Conservation (phyloP, 1,140 invertebrate genomes). For the Eumeta japonica region DNA sequence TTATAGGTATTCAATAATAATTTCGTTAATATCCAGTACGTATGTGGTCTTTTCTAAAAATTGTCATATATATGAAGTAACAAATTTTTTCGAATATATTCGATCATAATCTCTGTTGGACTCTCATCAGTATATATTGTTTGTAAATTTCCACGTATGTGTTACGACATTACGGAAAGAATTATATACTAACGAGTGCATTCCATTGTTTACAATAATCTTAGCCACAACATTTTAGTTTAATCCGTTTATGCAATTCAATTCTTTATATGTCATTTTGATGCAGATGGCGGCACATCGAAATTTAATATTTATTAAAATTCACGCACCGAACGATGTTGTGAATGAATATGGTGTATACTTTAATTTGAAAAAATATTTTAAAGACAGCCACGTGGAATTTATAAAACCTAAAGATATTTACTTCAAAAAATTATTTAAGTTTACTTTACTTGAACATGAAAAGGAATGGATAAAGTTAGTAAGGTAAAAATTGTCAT, state of each 20-base stretch:
- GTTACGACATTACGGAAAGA: no score
- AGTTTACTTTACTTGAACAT: neutral
- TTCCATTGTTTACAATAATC: no score
- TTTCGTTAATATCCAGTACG: no score
- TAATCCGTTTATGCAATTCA: neutral
- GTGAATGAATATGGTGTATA: constrained; percentile 12
- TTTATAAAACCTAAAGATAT: constrained; percentile 8
- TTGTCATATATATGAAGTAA: no score
- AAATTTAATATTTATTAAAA: constrained; percentile 16
- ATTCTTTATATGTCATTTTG: neutral
- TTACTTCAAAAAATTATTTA: neutral
- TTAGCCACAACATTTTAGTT: neutral
- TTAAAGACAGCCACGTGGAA: constrained; percentile 9
- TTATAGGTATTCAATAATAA: no score
- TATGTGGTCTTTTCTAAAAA: no score
- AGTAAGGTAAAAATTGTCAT: constrained; percentile 12
- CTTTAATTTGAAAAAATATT: constrained; percentile 15
- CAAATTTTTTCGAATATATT: no score
- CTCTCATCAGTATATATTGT: no score
- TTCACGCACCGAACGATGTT: constrained; percentile 14
- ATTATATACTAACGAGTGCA: no score
- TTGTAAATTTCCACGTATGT: no score
- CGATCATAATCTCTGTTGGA: no score
- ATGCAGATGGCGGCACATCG: constrained; percentile 10
- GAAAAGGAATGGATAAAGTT: constrained; percentile 14